A percentile compares a stretch with the other conserved stretches of the same genome.
Evolutionary conservation across 2,888 invertebrate genomes (phyloP).

Genomic region (Steromphala cineraria): DNA sequence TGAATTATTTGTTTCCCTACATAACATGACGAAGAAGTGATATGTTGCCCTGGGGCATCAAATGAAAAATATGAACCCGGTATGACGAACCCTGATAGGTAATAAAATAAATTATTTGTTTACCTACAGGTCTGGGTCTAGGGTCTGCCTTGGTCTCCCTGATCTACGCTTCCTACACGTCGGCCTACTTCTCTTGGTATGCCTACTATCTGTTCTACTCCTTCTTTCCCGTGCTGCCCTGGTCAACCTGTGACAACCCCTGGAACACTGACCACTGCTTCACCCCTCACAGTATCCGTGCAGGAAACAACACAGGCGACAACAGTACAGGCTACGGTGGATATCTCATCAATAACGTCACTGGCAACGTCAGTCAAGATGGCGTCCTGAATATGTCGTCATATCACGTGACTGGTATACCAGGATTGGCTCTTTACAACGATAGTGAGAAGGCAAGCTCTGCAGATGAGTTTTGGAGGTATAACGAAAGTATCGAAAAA

Average conservation of each 20-base stretch:
- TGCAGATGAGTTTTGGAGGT: background rate
- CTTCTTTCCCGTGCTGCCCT: background rate
- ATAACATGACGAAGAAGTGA: too few species aligned
- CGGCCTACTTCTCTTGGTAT: background rate
- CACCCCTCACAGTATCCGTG: too few species aligned
- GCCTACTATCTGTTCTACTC: background rate
- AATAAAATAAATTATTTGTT: too few species aligned
- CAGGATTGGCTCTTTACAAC: too few species aligned
- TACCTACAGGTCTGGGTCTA: background rate
- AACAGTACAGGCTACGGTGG: background rate
- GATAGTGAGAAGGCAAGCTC: background rate
- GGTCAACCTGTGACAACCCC: background rate
- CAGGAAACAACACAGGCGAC: background rate
- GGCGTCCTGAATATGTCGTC: background rate
- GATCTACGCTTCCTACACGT: background rate
- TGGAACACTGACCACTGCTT: background rate
- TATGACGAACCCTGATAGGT: too few species aligned
- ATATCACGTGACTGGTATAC: background rate
- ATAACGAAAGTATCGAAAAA: too few species aligned
- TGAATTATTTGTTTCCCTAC: too few species aligned
- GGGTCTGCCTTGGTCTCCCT: background rate
- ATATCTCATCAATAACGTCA: too few species aligned
- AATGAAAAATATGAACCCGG: too few species aligned
- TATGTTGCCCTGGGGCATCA: too few species aligned
- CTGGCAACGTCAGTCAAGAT: background rate